Conservation (phyloP, 2,113 vertebrate species). For the Psettodes erumei region DNA sequence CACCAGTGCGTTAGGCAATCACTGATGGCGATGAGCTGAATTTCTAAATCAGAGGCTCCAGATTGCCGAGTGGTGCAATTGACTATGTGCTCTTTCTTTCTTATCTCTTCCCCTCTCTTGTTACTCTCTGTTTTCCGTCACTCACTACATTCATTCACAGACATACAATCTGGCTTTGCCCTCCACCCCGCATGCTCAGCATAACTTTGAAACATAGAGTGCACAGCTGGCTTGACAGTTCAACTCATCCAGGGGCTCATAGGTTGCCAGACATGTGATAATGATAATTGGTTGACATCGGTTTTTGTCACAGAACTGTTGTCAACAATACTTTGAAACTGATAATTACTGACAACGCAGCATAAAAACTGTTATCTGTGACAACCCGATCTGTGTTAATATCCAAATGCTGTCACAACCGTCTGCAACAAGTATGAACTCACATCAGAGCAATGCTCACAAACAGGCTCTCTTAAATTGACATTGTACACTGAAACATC, state of each 20-base stretch:
- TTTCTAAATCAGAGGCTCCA: slow-evolving; percentile 26
- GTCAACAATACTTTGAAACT: not conserved
- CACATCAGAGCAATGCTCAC: slow-evolving; percentile 4
- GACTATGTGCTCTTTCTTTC: not conserved
- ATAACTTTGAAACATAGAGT: not conserved
- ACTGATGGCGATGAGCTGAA: not conserved
- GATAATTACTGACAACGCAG: not conserved
- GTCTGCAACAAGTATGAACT: not conserved
- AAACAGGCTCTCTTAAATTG: slow-evolving; percentile 13
- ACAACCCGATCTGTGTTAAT: not conserved
- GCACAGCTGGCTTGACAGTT: slow-evolving; percentile 33
- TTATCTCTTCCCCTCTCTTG: not conserved
- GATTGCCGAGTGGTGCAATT: slow-evolving; percentile 11
- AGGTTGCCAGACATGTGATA: not conserved
- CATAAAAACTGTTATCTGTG: not conserved
- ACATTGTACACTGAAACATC: not conserved
- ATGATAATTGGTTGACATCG: not conserved
- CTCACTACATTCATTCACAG: not conserved
- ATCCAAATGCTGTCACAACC: not conserved
- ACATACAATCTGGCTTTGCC: not conserved
- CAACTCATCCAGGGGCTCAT: slow-evolving; percentile 19
- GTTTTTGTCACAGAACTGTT: not conserved
- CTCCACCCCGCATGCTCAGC: not conserved
- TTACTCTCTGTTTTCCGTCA: not conserved
- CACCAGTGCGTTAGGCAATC: slow-evolving; percentile 11